phyloP scores from a whole-genome alignment of 2,113 vertebrate genomes.

The Triplophysa siluroides region DNA sequence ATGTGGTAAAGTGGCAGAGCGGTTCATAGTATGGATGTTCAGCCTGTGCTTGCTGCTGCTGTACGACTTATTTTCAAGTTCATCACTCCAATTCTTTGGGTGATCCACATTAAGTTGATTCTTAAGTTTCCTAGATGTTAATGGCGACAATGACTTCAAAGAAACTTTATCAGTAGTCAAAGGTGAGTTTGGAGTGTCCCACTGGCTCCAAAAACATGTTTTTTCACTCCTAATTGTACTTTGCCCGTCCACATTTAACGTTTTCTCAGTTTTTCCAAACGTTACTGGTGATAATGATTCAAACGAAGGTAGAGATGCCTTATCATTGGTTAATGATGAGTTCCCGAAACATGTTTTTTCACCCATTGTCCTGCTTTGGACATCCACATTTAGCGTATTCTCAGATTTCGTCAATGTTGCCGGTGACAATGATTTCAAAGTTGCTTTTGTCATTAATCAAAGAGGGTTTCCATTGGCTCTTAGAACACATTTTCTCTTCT shows the following conservation, averaged over 20 bases:
- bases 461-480: neutral
- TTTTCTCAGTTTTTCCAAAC: neutral
- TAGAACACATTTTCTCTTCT: slow-evolving; percentile 8
- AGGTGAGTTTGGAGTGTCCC: neutral
- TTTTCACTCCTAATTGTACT: neutral
- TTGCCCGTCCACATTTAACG: neutral
- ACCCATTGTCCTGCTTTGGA: neutral
- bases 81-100: slow-evolving; percentile 21
- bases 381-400: neutral
- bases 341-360: neutral
- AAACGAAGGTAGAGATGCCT: neutral
- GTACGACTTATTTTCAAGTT: slow-evolving; percentile 43
- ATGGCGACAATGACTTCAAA: neutral
- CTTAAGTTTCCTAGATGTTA: neutral
- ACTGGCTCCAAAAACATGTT: neutral
- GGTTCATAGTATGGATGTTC: slow-evolving; percentile 26
- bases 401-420: neutral
- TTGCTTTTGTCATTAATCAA: neutral
- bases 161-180: neutral
- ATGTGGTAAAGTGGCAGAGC: slow-evolving; percentile 42
- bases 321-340: neutral
- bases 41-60: slow-evolving; percentile 44
- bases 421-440: neutral
- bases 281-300: neutral
- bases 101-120: neutral